Percentiles rank a stretch among this genome's conserved stretches.
phyloP scores from a whole-genome alignment of 1,140 invertebrate genomes.

The Drosophila insularis region DNA sequence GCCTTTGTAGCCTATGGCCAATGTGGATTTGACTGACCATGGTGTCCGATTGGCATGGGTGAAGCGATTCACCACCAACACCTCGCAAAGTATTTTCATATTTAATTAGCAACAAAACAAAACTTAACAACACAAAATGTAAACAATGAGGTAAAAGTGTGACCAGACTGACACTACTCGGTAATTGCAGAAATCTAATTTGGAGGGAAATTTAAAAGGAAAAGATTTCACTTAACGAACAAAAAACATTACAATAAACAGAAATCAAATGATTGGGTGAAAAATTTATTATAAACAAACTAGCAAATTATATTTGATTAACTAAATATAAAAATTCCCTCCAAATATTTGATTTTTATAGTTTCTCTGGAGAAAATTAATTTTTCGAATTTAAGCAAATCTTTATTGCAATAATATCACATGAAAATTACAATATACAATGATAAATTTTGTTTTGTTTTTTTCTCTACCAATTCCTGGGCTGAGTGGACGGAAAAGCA shows the following conservation, averaged over 20 bases:
- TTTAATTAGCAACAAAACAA: neutral
- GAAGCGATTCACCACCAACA: constrained; percentile 86
- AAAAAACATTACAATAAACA: no score
- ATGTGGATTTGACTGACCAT: constrained; percentile 84
- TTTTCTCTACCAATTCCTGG: constrained; percentile 20
- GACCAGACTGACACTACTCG: neutral
- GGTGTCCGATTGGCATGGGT: constrained; percentile 82
- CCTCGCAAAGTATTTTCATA: constrained; percentile 88
- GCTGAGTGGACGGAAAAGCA: neutral
- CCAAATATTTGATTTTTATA: no score
- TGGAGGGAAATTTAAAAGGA: neutral
- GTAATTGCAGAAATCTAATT: neutral
- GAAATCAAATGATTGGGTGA: no score
- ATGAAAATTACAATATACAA: constrained; percentile 51
- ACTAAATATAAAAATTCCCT: no score
- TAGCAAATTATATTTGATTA: no score
- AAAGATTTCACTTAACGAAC: no score
- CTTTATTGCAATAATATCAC: constrained; percentile 72
- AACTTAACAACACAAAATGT: neutral
- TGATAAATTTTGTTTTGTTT: constrained; percentile 19
- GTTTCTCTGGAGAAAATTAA: no score
- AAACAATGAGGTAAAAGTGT: neutral
- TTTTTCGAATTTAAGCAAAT: constrained; percentile 7
- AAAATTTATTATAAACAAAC: no score
- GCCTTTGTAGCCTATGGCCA: constrained; percentile 86